Evolutionary conservation across 2,888 invertebrate species (phyloP).

Genomic region (Acrobasis consociella): DNA sequence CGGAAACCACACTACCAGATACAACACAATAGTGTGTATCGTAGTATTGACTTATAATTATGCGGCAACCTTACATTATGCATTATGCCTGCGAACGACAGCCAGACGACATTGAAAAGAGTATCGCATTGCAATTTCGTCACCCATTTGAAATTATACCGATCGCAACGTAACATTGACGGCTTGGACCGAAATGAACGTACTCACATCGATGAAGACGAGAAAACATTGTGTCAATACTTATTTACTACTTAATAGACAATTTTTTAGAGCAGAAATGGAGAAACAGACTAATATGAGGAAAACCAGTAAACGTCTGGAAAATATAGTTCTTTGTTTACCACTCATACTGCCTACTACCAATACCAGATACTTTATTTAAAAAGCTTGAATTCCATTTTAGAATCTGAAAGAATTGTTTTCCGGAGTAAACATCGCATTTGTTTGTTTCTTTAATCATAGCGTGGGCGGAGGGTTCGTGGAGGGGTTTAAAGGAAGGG

Average conservation of each 20-base stretch:
- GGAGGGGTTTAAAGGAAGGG: background rate
- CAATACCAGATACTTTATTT: too few relatives aligned
- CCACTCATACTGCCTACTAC: too few relatives aligned
- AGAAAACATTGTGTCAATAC: background rate
- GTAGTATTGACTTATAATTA: background rate
- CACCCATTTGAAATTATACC: constrained; percentile 2
- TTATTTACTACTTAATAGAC: too few relatives aligned
- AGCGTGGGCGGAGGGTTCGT: too few relatives aligned
- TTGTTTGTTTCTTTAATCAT: background rate
- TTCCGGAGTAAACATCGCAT: background rate
- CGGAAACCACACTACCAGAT: too few relatives aligned
- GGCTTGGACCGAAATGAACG: background rate
- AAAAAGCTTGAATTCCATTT: too few relatives aligned
- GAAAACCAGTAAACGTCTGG: too few relatives aligned
- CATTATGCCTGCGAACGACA: background rate
- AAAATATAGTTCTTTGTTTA: too few relatives aligned
- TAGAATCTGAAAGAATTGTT: too few relatives aligned
- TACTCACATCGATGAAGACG: background rate
- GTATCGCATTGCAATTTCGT: constrained; percentile 1
- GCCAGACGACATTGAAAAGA: background rate
- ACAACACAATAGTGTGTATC: background rate
- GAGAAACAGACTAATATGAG: too few relatives aligned
- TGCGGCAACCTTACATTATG: background rate
- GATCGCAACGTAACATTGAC: background rate
- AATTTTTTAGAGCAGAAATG: too few relatives aligned